Base-by-base conservation (phyloP, 2,113 vertebrate genomes). In the Nesospiza acunhae region DNA sequence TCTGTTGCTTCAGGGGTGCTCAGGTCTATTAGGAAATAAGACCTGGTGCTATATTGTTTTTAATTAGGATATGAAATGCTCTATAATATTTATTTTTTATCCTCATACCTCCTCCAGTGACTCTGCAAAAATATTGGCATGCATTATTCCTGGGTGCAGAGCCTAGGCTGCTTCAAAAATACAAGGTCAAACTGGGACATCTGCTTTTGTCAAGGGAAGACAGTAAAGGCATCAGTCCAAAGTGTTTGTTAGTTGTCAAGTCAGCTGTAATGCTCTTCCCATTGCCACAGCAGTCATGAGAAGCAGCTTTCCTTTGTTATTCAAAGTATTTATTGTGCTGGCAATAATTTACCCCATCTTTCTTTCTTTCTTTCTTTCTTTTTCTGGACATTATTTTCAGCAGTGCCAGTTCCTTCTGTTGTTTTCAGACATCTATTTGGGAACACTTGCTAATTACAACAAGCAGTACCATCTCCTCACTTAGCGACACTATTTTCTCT, bases 31-130 rank as follows among this genome's bases (percentile, higher is more conserved):
- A 15, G 7, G 3, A 6, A n/a, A 10, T 19, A 60, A 44, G 10
- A 47, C 2, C 6, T 37, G 55, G 22, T 49, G 9, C 12, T 68
- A 6, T 30, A 35, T 1, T 15, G 8, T 17, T 68, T 84, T 12
- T 11, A 31, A 55, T 53, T 50, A 50, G 7, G 22, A 26, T 50
- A 52, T n/a, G 3, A 70, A 75, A 55, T 6, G 1, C 4, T 66
- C 11, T 31, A 9, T 16, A 52, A 27, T 26, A 33, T 55, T 59
- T 37, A 31, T 37, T 50, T 81, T 90, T 90, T 19, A 22, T 37
- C 9, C 73, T 69, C 1, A 4, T 50, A 27, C 6, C 2, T 10
- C 7, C 2, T 4, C 11, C 6, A 26, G 7, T 31, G 11, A 22
- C 47, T 46, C 52, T 58, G 24, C 42, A 75, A 70, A 86, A 60